These are phyloP conservation scores for Carcharodon carcharias DNA, from an alignment of 2,797 vertebrate genomes.

Conservation along the genomic window DNA sequence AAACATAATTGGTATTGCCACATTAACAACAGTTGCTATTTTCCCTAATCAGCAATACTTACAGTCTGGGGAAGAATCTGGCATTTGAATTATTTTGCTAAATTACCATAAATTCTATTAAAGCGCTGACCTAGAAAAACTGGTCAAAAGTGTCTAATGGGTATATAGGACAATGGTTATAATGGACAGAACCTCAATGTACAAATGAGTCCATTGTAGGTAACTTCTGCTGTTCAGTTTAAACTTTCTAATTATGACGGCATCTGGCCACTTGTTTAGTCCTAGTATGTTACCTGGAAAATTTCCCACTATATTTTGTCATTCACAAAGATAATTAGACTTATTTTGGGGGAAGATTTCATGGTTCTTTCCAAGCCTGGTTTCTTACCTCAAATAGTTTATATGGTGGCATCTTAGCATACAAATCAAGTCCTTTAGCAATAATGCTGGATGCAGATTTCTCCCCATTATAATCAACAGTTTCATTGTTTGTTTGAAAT, in stretches of 20 bases:
- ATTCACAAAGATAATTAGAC: not conserved
- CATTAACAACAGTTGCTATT: not conserved
- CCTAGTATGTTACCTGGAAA: not conserved
- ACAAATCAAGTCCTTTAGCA: slow-evolving; percentile 76
- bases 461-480: slow-evolving; percentile 83
- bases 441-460: slow-evolving; percentile 76
- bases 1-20: not conserved
- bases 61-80: not conserved
- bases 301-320: not conserved
- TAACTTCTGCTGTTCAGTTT: not conserved
- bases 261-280: not conserved
- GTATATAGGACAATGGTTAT: not conserved
- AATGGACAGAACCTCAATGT: not conserved
- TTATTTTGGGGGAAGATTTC: not conserved
- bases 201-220: not conserved
- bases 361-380: not conserved
- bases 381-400: slow-evolving; percentile 76
- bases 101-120: not conserved
- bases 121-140: not conserved
- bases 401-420: slow-evolving; percentile 78
- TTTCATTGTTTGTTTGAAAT: slow-evolving; percentile 89
- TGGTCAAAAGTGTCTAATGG: not conserved
- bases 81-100: not conserved
- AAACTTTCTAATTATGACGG: not conserved
- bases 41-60: not conserved